Base-by-base conservation (phyloP, 2,888 invertebrate species). In the Marasmarcha lunaedactyla region DNA sequence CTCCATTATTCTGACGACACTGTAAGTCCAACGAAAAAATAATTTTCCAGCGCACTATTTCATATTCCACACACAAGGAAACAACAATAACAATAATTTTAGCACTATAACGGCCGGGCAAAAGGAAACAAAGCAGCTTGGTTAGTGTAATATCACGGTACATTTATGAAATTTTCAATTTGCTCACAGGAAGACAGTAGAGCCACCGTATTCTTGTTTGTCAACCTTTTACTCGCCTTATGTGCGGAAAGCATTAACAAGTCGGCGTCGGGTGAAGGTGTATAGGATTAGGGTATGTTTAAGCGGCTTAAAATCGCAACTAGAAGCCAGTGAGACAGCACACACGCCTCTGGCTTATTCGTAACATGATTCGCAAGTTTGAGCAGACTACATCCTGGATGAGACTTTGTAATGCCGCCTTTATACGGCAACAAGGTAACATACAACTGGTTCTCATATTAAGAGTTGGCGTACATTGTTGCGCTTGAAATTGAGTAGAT, bases 271-370 rank as follows among this genome's bases (percentile, higher is more conserved):
- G 20, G 39, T 12, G 37, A 11, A 20, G 33, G 53, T 30, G 30
- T n/a, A 30, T 3, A 9, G 30, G 30, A 53, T 57, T 54, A 52
- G 38, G 52, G 44, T 49, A 42, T 52, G 51, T 53, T 59, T 58
- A 58, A 53, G 48, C 46, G 42, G 52, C 55, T 57, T 55, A 50
- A 46, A 30, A 30, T 48, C 44, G 41, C 50, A 49, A 42, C 51
- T 45, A 39, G 45, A 48, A 55, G 50, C 50, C 50, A 50, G 52
- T 49, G 51, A 53, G 48, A 50, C 51, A 49, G 38, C 52, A 49
- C 11, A 30, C 50, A 49, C 51, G 49, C 44, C 45, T 43, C 43
- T 42, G 49, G 53, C 52, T 53, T 55, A 55, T 52, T 52, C 47
- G 48, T 48, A 50, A 52, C 46, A 46, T 50, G 49, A 50, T 47